Conservation (phyloP, 2,113 vertebrate genomes). For the Spea bombifrons region DNA sequence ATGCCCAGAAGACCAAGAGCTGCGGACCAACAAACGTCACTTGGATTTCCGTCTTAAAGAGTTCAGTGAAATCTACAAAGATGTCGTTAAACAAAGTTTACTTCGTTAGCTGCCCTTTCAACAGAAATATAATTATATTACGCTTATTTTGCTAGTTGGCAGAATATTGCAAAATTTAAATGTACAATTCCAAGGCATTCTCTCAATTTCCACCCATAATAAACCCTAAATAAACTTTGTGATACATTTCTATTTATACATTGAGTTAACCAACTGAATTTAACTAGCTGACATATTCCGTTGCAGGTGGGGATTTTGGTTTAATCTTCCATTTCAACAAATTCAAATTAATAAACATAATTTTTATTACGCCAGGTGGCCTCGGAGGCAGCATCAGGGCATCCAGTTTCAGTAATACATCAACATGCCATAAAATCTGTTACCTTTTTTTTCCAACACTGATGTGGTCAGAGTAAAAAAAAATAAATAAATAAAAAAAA, state of each 20-base stretch:
- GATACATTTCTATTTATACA: not conserved
- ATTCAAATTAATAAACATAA: not conserved
- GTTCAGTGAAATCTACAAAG: too few relatives aligned
- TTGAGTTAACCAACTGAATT: too few relatives aligned
- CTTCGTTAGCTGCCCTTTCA: too few relatives aligned
- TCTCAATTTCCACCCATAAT: too few relatives aligned
- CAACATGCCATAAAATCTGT: not conserved
- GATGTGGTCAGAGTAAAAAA: not conserved
- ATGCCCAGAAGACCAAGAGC: too few relatives aligned
- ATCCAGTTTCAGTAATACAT: not conserved
- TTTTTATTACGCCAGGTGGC: not conserved
- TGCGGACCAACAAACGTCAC: not conserved
- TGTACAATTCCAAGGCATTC: too few relatives aligned
- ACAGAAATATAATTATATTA: too few relatives aligned
- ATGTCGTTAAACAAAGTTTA: too few relatives aligned
- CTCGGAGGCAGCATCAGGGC: not conserved
- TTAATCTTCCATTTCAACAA: not conserved
- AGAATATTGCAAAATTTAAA: too few relatives aligned
- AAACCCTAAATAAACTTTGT: too few relatives aligned
- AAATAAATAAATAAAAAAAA: too few relatives aligned
- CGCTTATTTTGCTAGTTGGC: too few relatives aligned
- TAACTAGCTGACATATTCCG: not conserved
- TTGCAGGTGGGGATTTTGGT: not conserved
- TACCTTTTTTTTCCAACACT: not conserved
- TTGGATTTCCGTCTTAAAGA: not conserved